phyloP scores from a whole-genome alignment of 2,797 vertebrate species.

The Gallirallus australis region DNA sequence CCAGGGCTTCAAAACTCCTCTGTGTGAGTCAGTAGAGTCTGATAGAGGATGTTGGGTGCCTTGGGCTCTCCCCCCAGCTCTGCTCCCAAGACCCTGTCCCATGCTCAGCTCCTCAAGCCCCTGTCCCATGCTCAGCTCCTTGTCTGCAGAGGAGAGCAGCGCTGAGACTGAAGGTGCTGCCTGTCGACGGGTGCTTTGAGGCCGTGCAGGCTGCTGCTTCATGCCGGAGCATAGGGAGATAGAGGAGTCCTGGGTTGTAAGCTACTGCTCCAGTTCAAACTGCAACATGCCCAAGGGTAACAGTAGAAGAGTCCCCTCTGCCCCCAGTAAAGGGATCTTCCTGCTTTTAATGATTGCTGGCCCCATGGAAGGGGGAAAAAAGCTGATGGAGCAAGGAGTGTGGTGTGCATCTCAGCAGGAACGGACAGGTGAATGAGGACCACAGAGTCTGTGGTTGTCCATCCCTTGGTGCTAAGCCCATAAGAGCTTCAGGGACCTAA shows the following conservation, averaged over 20 bases:
- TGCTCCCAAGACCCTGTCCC: neutral
- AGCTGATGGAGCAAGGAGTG: fast-evolving
- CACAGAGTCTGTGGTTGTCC: neutral
- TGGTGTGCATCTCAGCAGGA: neutral
- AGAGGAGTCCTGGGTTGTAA: neutral
- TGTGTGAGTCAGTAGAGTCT: neutral
- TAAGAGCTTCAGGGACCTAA: neutral
- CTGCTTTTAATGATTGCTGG: neutral
- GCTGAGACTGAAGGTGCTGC: neutral
- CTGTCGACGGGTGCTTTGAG: neutral
- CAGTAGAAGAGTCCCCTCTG: neutral
- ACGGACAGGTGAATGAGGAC: fast-evolving
- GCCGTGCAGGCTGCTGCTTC: neutral
- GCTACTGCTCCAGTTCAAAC: neutral
- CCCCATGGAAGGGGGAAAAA: neutral
- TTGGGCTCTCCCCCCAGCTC: neutral
- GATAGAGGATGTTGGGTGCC: neutral
- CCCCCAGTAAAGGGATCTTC: neutral
- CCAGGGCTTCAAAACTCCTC: neutral
- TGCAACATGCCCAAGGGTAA: neutral
- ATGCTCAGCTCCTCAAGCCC: neutral
- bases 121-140: neutral
- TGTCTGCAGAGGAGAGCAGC: neutral
- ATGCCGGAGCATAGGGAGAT: fast-evolving
- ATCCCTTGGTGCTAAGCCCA: neutral